phyloP scores from a whole-genome alignment of 2,797 vertebrate genomes.

The Clarias fuscus region DNA sequence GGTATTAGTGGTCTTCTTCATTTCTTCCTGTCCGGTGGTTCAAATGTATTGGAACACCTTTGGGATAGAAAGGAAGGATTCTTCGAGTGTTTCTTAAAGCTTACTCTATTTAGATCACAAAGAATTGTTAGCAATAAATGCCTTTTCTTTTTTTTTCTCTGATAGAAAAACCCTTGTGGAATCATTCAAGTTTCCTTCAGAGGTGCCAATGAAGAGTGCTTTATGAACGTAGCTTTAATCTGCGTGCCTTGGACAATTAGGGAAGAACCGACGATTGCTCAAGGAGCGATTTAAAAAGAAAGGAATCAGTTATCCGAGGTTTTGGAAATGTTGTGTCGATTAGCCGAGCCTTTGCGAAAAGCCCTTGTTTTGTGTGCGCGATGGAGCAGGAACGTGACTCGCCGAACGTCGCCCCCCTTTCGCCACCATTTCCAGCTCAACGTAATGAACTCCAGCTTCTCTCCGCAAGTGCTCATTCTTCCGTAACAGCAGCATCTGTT shows the following conservation, averaged over 20 bases:
- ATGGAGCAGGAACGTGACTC: not conserved
- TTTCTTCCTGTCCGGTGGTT: not conserved
- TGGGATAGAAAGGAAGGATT: not conserved
- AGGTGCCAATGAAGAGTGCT: not conserved
- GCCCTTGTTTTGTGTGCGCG: no score
- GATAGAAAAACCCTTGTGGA: not conserved
- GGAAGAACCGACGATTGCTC: no score
- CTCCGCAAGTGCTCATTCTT: not conserved
- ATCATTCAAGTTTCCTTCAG: not conserved
- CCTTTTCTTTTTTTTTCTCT: not conserved
- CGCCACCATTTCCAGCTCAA: no score
- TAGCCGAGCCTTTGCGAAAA: no score
- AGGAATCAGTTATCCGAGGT: no score
- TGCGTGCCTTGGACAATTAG: not conserved
- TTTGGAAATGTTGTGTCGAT: no score
- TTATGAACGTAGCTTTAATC: not conserved
- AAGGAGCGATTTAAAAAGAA: no score
- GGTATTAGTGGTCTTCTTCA: no score
- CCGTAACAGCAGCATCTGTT: not conserved
- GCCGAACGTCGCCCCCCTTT: not conserved
- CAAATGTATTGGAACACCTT: not conserved
- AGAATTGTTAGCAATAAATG: not conserved
- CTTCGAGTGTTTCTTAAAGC: not conserved
- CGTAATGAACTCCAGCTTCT: not conserved
- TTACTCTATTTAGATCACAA: not conserved